Evolutionary conservation across 2,888 invertebrate genomes (phyloP), one percentile per base, ranked within the genome.

Genomic region (Trissoscelio sp.): DNA sequence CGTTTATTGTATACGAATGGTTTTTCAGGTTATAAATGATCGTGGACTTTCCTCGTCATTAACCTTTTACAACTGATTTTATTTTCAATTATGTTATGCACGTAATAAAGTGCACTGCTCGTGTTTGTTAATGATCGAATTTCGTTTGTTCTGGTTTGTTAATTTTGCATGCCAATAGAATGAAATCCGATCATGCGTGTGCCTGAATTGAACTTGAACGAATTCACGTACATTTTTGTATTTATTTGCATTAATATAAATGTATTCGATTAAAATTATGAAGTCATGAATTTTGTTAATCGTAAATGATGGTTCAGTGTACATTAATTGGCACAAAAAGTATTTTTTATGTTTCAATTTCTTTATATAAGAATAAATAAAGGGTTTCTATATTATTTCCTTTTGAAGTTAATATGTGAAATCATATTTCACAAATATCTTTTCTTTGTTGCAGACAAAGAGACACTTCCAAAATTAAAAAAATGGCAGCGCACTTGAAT

Each of bases 151-250:
- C 24, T 28, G 24, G 34, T 51, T 34, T 46, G 42, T 14, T 75
- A 39, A 66, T 66, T 42, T 42, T 24, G 39, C 12, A n/a, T 58
- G 14, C 14, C 22, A 51, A 48, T 31, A 48, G 28, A 24, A 66
- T n/a, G 31, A 75, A 64, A 75, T 75, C 58, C 51, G 58, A 75
- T 75, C 66, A 66, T 57, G 16, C 57, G 64, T 55, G 46, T 57
- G 66, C 58, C 4, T 51, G 48, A 18, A 14, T 57, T 37, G 37
- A 58, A 28, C 31, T 48, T 51, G 34, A 58, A 51, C 58, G 34
- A 67, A 74, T 74, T n/a, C n/a, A n/a, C n/a, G n/a, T n/a, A n/a
- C n/a, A n/a, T n/a, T n/a, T n/a, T n/a, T n/a, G n/a, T n/a, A n/a
- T n/a, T n/a, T n/a, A n/a, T n/a, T n/a, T n/a, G n/a, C n/a, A n/a